Base-by-base conservation (phyloP, 2,113 vertebrate species). In the Larimichthys crocea region DNA sequence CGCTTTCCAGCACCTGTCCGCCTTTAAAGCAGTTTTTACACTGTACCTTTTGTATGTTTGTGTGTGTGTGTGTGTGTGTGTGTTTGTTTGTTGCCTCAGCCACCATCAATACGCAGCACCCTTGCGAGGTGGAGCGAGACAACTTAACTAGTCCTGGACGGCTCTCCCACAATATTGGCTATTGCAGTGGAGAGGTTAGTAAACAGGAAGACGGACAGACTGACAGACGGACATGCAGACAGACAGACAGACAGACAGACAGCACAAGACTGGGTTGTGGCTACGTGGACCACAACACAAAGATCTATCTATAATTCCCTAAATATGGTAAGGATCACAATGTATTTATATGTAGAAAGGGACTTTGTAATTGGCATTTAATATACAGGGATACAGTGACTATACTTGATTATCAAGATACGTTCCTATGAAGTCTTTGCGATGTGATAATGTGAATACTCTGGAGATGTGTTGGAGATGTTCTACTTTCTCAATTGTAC, bases 381-480 rank as follows among this genome's bases (percentile, higher is more conserved):
- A 93, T 93, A 89, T 91, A 93, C 91, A 92, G 69, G 89, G 87
- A 88, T 92, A 93, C 77, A 86, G 87, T 90, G 75, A 88, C 90
- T 93, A 93, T 93, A 93, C 69, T 92, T 89, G 91, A 91, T 91
- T 93, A 93, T 94, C 90, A 90, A 88, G 83, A 86, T 90, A 91
- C 40, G 84, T 80, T 91, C 70, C 87, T 85, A 91, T 90, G 82
- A 84, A 89, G 56, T 86, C 82, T 80, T 72, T 82, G 91, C 86
- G 83, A 89, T 74, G 83, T 60, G 78, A 67, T 60, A 50, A 82
- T 76, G 86, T 82, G 79, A 90, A 74, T 88, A 86, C 76, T 85
- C 76, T 80, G 77, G 46, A 75, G 76, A 87, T 78, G 71, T 79
- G 65, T 52, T 31, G 72, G 68, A 75, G 76, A 85, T 76, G 65